These are phyloP conservation scores for Cheumatopsyche charites DNA, from an alignment of 1,140 invertebrate genomes.

Conservation along the genomic window DNA sequence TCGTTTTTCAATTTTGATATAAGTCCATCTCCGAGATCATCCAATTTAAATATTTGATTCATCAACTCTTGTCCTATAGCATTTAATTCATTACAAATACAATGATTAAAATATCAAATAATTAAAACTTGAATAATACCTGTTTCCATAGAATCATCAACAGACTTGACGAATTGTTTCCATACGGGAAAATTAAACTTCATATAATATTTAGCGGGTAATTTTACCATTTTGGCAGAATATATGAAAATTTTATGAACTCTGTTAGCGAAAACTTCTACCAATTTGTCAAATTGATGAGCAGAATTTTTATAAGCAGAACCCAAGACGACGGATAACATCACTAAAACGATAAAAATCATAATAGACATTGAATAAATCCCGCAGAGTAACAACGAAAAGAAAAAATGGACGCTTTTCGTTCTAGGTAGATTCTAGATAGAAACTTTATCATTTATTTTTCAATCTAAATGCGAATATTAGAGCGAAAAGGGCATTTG, in stretches of 20 bases:
- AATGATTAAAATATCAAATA: constrained; percentile 15
- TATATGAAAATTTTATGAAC: constrained; percentile 78
- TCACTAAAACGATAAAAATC: no score
- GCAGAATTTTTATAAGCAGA: constrained; percentile 52
- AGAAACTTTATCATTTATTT: no score
- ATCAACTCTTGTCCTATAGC: constrained; percentile 58
- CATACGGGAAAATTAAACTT: constrained; percentile 70
- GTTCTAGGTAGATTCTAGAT: no score
- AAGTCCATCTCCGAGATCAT: constrained; percentile 62
- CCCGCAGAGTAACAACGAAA: no score
- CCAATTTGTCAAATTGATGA: constrained; percentile 54
- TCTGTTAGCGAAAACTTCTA: constrained; percentile 65
- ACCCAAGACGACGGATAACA: constrained; percentile 75
- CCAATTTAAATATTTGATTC: constrained; percentile 53
- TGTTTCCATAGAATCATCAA: constrained; percentile 66
- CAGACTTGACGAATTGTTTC: constrained; percentile 72
- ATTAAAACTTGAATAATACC: constrained; percentile 44
- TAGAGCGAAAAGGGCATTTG: no score
- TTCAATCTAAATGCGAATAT: constrained; percentile 30
- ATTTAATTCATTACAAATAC: background rate
- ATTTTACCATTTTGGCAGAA: constrained; percentile 69
- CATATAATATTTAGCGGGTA: constrained; percentile 71
- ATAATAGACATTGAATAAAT: no score
- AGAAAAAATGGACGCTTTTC: no score
- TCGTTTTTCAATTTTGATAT: constrained; percentile 66